A percentile compares a stretch with the other conserved stretches of the same genome.
Evolutionary conservation across 2,888 invertebrate genomes (phyloP).

Genomic region (Glyphotaelius pellucidus): DNA sequence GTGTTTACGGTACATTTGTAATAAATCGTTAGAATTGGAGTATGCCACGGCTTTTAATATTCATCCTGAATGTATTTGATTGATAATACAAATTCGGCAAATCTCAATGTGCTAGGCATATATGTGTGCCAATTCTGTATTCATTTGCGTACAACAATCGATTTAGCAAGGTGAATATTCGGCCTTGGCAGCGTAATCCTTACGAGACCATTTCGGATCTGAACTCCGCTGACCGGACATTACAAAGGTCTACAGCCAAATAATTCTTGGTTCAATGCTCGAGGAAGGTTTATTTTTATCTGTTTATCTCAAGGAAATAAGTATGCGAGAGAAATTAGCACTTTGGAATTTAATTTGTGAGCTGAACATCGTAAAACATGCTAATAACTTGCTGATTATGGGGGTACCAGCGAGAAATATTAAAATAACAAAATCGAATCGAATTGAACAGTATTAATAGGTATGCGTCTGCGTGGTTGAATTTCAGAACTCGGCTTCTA

Average conservation of each 20-base stretch:
- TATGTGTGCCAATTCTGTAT: neutral
- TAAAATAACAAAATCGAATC: too few relatives aligned
- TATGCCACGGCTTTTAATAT: too few relatives aligned
- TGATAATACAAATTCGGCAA: neutral
- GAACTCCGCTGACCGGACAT: neutral
- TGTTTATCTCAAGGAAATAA: neutral
- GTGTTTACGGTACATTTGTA: too few relatives aligned
- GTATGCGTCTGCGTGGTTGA: too few relatives aligned
- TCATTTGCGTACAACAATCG: neutral
- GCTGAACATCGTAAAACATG: neutral
- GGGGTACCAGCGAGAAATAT: neutral
- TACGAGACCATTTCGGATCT: neutral
- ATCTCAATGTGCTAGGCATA: neutral
- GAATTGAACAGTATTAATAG: too few relatives aligned
- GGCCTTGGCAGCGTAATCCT: constrained; percentile 11
- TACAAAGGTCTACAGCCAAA: neutral
- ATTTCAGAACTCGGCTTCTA: too few relatives aligned
- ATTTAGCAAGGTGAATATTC: neutral
- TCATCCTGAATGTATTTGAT: too few relatives aligned
- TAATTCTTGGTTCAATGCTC: neutral
- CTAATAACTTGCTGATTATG: neutral
- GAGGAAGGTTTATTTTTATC: neutral
- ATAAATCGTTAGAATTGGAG: too few relatives aligned
- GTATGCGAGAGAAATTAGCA: neutral
- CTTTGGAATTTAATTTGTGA: neutral